These are phyloP conservation scores for Enteromius argenteus DNA, from an alignment of 2,797 vertebrate species.

Conservation along the genomic window DNA sequence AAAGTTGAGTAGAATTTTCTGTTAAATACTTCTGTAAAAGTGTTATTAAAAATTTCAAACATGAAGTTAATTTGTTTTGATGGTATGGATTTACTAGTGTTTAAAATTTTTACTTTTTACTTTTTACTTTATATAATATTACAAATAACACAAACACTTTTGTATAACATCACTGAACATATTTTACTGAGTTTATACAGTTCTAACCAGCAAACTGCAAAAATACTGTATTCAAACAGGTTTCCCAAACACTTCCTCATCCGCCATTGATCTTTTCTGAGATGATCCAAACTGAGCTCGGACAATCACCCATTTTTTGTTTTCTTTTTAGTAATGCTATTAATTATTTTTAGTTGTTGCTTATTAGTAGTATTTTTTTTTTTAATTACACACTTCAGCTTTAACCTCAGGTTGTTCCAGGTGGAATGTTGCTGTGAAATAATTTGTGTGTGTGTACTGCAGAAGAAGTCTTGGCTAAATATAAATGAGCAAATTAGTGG, in stretches of 20 bases:
- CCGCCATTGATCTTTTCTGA: neutral
- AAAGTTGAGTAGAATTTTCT: neutral
- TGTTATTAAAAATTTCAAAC: neutral
- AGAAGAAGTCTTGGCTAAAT: constrained; percentile 19
- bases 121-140: neutral
- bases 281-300: neutral
- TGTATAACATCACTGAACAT: neutral
- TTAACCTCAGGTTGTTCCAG: neutral
- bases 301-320: neutral
- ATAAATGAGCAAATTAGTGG: constrained; percentile 37
- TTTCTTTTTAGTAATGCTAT: neutral
- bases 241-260: neutral
- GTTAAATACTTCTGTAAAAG: neutral
- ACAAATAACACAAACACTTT: neutral
- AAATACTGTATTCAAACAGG: neutral
- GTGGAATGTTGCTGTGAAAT: neutral
- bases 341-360: neutral
- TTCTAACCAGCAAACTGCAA: neutral
- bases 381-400: neutral
- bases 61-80: neutral
- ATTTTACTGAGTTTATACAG: neutral
- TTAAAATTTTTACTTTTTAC: neutral
- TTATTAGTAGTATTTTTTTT: neutral
- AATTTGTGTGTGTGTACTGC: neutral
- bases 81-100: neutral